Base-by-base conservation (phyloP, 1,140 invertebrate species). In the Leptonema lineaticorne region DNA sequence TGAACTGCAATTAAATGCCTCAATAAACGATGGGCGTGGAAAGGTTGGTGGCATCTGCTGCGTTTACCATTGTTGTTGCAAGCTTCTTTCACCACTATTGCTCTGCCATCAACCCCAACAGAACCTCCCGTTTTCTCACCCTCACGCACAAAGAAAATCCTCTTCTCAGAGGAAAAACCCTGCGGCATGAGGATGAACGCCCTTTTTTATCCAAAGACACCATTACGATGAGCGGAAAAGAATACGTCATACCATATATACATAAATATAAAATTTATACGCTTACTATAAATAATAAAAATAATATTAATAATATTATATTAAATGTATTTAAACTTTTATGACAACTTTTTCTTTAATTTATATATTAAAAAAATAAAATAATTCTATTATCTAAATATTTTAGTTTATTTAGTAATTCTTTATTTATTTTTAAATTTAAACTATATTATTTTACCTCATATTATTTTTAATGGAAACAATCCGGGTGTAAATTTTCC, bases 401-500 rank as follows among this genome's bases (percentile, higher is more conserved):
- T 33, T 33, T 11, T 33, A 6, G 30, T 33, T 33, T 11, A 33
- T 33, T 6, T 6, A 33, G 11, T 33, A 33, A 6, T 33, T 6
- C 30, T 6, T 33, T 33, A 33, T 33, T 6, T 33, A 33, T 33
- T 33, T n/a, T n/a, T n/a, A n/a, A n/a, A n/a, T n/a, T n/a, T n/a
- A n/a, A n/a, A n/a, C n/a, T n/a, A n/a, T n/a, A n/a, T n/a, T n/a
- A n/a, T n/a, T n/a, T n/a, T n/a, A n/a, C n/a, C n/a, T n/a, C n/a
- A n/a, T n/a, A n/a, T n/a, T n/a, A n/a, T 63, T 63, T 65, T 64
- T 69, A 69, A 69, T 69, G 62, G 59, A 56, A 41, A 45, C 68
- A 63, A 69, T 69, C 60, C 62, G 60, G 68, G 68, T 69, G 68
- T 69, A 63, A 69, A 69, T 65, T 69, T 65, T 64, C 29, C 68